phyloP scores from a whole-genome alignment of 1,140 invertebrate species.

The Ceratina australensis region DNA sequence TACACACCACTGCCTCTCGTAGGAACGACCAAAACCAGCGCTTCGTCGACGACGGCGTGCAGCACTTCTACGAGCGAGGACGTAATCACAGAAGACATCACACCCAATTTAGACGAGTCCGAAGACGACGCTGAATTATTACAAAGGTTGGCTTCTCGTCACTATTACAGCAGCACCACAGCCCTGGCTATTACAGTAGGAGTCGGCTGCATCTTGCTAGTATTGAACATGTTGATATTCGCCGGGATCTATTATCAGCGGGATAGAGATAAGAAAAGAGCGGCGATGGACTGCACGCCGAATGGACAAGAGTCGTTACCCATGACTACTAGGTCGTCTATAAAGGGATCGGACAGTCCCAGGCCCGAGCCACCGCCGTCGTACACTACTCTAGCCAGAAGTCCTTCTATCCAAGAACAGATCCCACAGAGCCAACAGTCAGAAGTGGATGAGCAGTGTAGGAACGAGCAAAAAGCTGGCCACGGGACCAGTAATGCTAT shows the following conservation, averaged over 20 bases:
- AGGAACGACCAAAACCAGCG: conserved; percentile 68
- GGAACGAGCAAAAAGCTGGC: conserved; percentile 35
- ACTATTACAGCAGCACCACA: conserved; percentile 87
- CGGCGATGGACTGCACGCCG: conserved; percentile 68
- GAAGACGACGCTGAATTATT: conserved; percentile 79
- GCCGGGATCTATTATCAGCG: conserved; percentile 93
- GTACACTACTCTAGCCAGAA: conserved; percentile 77
- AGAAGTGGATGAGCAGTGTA: conserved; percentile 62
- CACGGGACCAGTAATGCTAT: conserved; percentile 51
- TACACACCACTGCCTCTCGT: conserved; percentile 81
- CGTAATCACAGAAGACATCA: conserved; percentile 66
- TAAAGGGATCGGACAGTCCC: conserved; percentile 63
- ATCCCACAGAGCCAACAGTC: conserved; percentile 34
- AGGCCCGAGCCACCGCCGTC: conserved; percentile 77
- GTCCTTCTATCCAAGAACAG: conserved; percentile 70
- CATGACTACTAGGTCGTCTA: conserved; percentile 74
- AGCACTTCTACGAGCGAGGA: conserved; percentile 75
- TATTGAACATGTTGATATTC: conserved; percentile 93
- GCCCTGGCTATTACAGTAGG: conserved; percentile 93
- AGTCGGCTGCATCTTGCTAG: conserved; percentile 91
- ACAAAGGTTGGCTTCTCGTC: conserved; percentile 79
- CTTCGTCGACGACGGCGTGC: conserved; percentile 72
- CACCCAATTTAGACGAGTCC: conserved; percentile 72
- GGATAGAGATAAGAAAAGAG: conserved; percentile 80
- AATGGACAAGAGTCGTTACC: conserved; percentile 73